Base-by-base conservation (phyloP, 2,888 invertebrate species). In the Trypoxylon attenuatum region DNA sequence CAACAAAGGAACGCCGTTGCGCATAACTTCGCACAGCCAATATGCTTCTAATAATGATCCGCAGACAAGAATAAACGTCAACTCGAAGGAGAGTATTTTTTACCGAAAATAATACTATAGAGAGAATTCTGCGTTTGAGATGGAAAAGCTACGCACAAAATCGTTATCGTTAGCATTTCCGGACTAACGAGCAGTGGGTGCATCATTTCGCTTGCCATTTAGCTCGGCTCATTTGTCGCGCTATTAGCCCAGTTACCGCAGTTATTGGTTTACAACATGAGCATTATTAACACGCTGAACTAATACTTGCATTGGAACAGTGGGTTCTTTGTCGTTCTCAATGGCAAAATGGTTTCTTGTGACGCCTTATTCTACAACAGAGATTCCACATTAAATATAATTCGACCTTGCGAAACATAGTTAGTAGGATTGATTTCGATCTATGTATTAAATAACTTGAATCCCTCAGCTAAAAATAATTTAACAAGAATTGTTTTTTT, bases 181-280 rank as follows among this genome's bases (percentile, higher is more conserved):
- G 5, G 13, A 15, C 8, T 3, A 29, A 45, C 21, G 27, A 18
- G 38, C 27, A 16, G 23, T 38, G 5, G 33, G 33, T 46, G n/a
- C 23, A 42, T 46, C 60, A 23, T 8, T 41, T 59, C 41, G 47
- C n/a, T 68, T 69, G 57, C 57, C 71, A 69, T 73, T 52, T 69
- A 61, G 69, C 70, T 59, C 60, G n/a, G n/a, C 49, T 69, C 57
- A 71, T 72, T 61, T 55, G 54, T 38, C 69, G 55, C 63, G 62
- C 62, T 73, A 72, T 81, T 82, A 82, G 82, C 83, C 82, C 73
- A 83, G 71, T 84, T 83, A 77, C 73, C 69, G 74, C 69, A 76
- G 56, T 69, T 72, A 71, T 60, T 56, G 54, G 68, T 71, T 69
- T 66, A 74, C 73, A 76, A 75, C 73, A 71, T 58, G 57, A 64